These are phyloP conservation scores for Melanophora roralis DNA, from an alignment of 2,888 invertebrate genomes.

Conservation along the genomic window DNA sequence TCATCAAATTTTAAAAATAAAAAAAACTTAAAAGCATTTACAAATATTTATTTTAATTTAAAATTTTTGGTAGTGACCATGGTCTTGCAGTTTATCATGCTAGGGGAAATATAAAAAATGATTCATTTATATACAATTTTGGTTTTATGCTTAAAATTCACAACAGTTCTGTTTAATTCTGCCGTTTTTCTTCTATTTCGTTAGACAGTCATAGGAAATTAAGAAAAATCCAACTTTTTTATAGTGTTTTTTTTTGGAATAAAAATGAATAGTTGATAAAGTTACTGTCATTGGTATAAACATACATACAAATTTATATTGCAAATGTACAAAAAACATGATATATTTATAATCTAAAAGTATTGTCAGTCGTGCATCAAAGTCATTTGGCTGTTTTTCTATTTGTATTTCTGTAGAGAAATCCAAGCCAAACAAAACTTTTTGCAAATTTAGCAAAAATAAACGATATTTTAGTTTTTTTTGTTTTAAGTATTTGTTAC, in stretches of 20 bases:
- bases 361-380: constrained; percentile 29
- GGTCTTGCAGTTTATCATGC: no score
- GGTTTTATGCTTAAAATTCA: not conserved
- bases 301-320: no score
- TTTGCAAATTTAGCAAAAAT: constrained; percentile 30
- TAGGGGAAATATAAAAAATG: not conserved
- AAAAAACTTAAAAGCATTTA: no score
- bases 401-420: not conserved
- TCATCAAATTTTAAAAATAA: no score
- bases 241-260: not conserved
- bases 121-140: constrained; percentile 3
- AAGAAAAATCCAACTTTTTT: constrained; percentile 1
- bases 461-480: not conserved
- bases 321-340: constrained; percentile 9
- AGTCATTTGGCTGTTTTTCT: constrained; percentile 17
- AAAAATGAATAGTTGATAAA: not conserved
- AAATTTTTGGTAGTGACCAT: no score
- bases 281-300: not conserved
- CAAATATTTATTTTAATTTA: no score
- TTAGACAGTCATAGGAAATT: not conserved
- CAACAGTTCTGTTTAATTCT: constrained; percentile 15
- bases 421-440: not conserved
- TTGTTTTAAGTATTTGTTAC: not conserved
- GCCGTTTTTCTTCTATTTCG: not conserved
- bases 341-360: constrained; percentile 43